A percentile compares a stretch with the other conserved stretches of the same genome.
phyloP scores from a whole-genome alignment of 2,113 vertebrate genomes.

The Marmota flaviventris region DNA sequence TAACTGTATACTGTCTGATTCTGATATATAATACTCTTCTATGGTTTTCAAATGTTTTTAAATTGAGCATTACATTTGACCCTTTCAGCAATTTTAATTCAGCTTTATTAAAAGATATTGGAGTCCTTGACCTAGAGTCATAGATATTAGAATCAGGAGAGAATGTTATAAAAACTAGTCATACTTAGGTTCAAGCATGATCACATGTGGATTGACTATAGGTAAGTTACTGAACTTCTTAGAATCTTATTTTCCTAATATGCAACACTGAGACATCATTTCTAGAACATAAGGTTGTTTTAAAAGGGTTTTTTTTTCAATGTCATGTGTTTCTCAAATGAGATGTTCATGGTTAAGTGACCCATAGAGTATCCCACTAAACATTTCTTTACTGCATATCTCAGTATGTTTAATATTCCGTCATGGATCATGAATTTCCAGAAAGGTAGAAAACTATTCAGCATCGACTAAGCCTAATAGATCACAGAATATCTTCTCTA shows the following conservation, averaged over 20 bases:
- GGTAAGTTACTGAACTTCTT: not conserved
- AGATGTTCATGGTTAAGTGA: not conserved
- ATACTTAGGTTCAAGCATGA: not conserved
- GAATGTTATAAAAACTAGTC: slow-evolving; percentile 27
- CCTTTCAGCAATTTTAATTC: not conserved
- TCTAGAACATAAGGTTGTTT: not conserved
- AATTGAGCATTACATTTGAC: not conserved
- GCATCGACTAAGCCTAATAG: not conserved
- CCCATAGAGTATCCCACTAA: no score
- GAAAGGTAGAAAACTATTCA: not conserved
- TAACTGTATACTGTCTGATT: not conserved
- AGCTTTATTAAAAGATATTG: not conserved
- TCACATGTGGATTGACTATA: not conserved
- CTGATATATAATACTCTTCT: not conserved
- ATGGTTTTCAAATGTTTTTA: not conserved
- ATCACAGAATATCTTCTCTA: not conserved
- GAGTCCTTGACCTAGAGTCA: not conserved
- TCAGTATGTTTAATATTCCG: not conserved
- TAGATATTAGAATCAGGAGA: not conserved
- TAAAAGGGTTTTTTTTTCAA: not conserved
- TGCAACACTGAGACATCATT: not conserved
- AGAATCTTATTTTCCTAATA: not conserved
- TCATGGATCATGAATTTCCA: not conserved
- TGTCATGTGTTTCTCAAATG: not conserved
- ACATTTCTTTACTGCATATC: not conserved